Conservation (phyloP, 2,797 vertebrate genomes). For the Smutsia temminckii region DNA sequence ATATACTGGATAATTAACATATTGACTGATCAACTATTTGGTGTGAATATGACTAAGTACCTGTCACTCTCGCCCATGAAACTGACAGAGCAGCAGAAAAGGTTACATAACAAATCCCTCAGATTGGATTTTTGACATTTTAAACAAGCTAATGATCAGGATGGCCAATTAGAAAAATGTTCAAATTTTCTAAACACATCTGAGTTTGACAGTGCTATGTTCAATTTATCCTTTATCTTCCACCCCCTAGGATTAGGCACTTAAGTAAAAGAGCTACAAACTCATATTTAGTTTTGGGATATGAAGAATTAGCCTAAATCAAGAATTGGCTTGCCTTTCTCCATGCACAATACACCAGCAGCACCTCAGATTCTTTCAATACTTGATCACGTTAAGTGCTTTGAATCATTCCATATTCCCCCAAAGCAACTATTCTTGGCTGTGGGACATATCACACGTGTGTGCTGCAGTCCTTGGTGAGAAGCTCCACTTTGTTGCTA, state of each 20-base stretch:
- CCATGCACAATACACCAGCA: not conserved
- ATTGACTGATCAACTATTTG: not conserved
- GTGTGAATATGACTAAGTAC: not conserved
- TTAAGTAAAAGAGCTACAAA: not conserved
- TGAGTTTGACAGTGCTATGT: not conserved
- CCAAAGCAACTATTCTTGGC: not conserved
- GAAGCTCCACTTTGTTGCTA: not conserved
- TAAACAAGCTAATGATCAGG: not conserved
- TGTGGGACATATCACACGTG: not conserved
- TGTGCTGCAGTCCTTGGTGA: not conserved
- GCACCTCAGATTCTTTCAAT: not conserved
- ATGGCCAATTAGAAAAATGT: conserved; percentile 10
- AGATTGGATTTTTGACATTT: not conserved
- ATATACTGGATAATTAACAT: not conserved
- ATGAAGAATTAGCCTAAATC: conserved; percentile 35
- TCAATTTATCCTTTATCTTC: not conserved
- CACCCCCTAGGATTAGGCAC: not conserved
- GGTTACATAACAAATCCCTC: not conserved
- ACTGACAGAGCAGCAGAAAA: not conserved
- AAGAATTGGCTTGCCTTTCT: conserved; percentile 24
- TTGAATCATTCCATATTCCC: not conserved
- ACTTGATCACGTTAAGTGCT: not conserved
- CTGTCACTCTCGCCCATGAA: conserved; percentile 19
- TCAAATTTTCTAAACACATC: not conserved
- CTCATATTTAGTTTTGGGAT: not conserved